These are phyloP conservation scores for Acrossocheilus wenchowensis DNA, from an alignment of 2,797 vertebrate species.

Conservation along the genomic window DNA sequence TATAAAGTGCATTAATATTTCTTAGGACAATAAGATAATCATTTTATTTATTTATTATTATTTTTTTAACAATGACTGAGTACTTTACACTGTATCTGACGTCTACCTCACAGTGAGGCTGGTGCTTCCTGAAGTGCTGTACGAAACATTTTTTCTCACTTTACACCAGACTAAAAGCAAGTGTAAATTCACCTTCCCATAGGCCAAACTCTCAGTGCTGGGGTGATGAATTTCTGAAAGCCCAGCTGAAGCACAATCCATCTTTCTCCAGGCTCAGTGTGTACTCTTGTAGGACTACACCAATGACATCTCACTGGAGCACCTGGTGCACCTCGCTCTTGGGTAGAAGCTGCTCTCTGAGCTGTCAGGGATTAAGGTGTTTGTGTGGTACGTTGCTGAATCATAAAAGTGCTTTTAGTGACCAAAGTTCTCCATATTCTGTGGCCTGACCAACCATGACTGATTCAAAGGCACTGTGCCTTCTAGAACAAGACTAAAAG, in stretches of 20 bases:
- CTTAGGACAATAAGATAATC: too few species aligned
- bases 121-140: background rate
- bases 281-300: constrained; percentile 47
- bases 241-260: constrained; percentile 42
- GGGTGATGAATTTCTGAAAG: constrained; percentile 56
- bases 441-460: constrained; percentile 29
- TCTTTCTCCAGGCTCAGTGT: constrained; percentile 48
- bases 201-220: constrained; percentile 42
- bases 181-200: constrained; percentile 56
- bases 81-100: background rate
- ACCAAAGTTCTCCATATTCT: constrained; percentile 36
- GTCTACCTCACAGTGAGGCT: background rate
- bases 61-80: background rate
- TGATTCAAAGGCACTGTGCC: constrained; percentile 36
- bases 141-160: constrained; percentile 24
- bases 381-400: constrained; percentile 51
- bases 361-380: constrained; percentile 49
- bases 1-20: background rate
- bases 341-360: constrained; percentile 10
- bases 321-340: constrained; percentile 25
- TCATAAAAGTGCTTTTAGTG: constrained; percentile 59
- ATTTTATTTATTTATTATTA: too few species aligned
- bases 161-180: constrained; percentile 21
- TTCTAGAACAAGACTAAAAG: constrained; percentile 28
- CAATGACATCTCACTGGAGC: constrained; percentile 57